Conservation (phyloP, 1,140 invertebrate genomes). For the Drosophila ambigua region DNA sequence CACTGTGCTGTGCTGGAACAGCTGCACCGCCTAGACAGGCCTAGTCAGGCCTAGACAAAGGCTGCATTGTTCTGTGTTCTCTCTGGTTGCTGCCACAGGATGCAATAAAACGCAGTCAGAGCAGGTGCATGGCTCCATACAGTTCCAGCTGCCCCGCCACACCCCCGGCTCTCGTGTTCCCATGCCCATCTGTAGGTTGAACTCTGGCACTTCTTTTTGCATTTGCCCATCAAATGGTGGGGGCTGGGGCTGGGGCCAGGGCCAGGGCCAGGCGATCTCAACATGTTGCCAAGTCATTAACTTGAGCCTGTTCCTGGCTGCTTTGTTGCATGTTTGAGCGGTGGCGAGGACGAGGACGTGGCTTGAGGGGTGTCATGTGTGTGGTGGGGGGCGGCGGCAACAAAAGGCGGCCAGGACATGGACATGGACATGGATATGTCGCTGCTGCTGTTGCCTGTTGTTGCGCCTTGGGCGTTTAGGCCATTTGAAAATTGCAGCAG, state of each 20-base stretch:
- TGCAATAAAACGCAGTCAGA: constrained; percentile 75
- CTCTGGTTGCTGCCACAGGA: constrained; percentile 50
- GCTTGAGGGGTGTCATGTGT: neutral
- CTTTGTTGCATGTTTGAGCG: constrained; percentile 72
- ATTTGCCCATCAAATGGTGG: constrained; percentile 42
- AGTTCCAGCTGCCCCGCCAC: neutral
- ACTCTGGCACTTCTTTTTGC: constrained; percentile 26
- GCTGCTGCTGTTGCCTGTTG: constrained; percentile 45
- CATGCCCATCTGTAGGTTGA: constrained; percentile 16
- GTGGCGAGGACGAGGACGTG: too few relatives aligned
- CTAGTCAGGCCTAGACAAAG: constrained; percentile 75
- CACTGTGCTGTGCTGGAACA: constrained; percentile 29
- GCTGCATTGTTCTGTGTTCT: constrained; percentile 52
- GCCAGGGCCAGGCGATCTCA: constrained; percentile 46
- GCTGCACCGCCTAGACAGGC: constrained; percentile 35
- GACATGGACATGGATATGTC: constrained; percentile 67
- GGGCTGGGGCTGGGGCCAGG: neutral
- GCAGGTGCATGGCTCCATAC: constrained; percentile 41
- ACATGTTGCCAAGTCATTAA: constrained; percentile 81
- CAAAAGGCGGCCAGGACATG: constrained; percentile 74
- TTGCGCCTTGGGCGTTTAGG: constrained; percentile 76
- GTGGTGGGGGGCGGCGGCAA: constrained; percentile 21
- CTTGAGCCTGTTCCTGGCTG: constrained; percentile 74
- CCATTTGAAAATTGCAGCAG: constrained; percentile 79
- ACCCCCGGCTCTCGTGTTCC: constrained; percentile 8